These are phyloP conservation scores for Calameuta filiformis DNA, from an alignment of 2,888 invertebrate species.

Conservation along the genomic window DNA sequence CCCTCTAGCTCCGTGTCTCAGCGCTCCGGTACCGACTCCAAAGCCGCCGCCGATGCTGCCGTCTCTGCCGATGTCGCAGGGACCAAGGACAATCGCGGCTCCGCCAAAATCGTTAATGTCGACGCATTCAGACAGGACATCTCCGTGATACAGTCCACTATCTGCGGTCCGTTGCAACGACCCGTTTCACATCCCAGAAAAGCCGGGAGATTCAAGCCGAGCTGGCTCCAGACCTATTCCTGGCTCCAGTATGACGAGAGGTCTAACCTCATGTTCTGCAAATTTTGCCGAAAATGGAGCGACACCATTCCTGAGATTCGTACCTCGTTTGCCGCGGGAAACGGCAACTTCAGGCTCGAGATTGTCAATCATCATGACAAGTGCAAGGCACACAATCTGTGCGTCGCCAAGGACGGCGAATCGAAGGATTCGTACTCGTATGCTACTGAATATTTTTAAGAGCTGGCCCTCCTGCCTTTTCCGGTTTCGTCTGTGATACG, in stretches of 20 bases:
- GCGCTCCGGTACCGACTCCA: slow-evolving; percentile 11
- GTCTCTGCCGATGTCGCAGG: neutral
- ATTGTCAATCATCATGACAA: slow-evolving; percentile 84
- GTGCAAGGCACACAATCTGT: slow-evolving; percentile 80
- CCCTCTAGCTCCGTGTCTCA: slow-evolving; percentile 24
- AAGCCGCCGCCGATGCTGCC: neutral
- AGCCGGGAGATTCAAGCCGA: slow-evolving; percentile 75
- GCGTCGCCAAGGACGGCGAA: slow-evolving; percentile 69
- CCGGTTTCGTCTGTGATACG: no score
- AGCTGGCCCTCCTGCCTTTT: neutral
- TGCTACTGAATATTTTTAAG: neutral
- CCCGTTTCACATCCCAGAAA: slow-evolving; percentile 63
- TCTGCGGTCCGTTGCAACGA: slow-evolving; percentile 37
- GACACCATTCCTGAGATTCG: slow-evolving; percentile 76
- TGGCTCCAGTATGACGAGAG: slow-evolving; percentile 79
- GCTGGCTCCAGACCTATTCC: slow-evolving; percentile 77
- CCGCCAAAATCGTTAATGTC: neutral
- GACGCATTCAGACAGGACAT: slow-evolving; percentile 46
- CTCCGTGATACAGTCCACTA: slow-evolving; percentile 56
- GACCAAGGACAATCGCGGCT: slow-evolving; percentile 9
- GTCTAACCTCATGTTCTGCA: slow-evolving; percentile 79
- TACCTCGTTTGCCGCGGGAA: slow-evolving; percentile 84
- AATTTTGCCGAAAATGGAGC: slow-evolving; percentile 80
- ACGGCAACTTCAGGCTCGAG: slow-evolving; percentile 80
- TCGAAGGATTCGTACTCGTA: slow-evolving; percentile 20